phyloP scores from a whole-genome alignment of 2,888 invertebrate species.

The Margaritifera margaritifera region DNA sequence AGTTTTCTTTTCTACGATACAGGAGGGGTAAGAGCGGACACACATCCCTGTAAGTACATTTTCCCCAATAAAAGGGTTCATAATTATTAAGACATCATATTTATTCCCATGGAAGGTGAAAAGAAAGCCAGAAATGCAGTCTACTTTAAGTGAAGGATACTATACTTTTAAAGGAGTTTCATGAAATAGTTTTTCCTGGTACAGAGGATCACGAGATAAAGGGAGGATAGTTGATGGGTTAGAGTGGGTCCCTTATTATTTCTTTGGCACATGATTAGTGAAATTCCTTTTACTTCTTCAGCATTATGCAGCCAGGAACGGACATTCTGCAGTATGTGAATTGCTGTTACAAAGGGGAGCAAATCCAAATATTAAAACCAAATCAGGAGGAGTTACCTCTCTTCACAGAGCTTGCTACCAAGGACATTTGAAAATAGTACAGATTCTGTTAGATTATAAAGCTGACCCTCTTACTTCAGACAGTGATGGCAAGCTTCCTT shows the following conservation, averaged over 20 bases:
- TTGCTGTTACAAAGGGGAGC: conserved; percentile 82
- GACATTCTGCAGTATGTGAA: conserved; percentile 82
- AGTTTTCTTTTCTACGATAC: too few relatives aligned
- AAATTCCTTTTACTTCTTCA: conserved; percentile 29
- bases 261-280: conserved; percentile 6
- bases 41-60: too few relatives aligned
- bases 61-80: too few relatives aligned
- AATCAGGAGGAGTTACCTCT: conserved; percentile 84
- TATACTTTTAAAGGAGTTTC: too few relatives aligned
- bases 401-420: conserved; percentile 87
- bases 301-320: conserved; percentile 91
- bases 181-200: background rate
- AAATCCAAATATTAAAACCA: conserved; percentile 82
- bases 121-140: too few relatives aligned
- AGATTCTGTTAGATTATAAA: conserved; percentile 75
- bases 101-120: too few relatives aligned
- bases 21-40: too few relatives aligned
- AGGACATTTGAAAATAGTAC: conserved; percentile 79
- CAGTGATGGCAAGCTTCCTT: conserved; percentile 85
- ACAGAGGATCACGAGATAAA: background rate
- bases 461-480: conserved; percentile 81
- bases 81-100: too few relatives aligned
- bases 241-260: background rate
- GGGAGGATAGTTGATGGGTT: background rate
- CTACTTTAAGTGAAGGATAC: too few relatives aligned